These are phyloP conservation scores for Caenorhabditis virilis DNA, from an alignment of 2,888 invertebrate genomes.

Conservation along the genomic window DNA sequence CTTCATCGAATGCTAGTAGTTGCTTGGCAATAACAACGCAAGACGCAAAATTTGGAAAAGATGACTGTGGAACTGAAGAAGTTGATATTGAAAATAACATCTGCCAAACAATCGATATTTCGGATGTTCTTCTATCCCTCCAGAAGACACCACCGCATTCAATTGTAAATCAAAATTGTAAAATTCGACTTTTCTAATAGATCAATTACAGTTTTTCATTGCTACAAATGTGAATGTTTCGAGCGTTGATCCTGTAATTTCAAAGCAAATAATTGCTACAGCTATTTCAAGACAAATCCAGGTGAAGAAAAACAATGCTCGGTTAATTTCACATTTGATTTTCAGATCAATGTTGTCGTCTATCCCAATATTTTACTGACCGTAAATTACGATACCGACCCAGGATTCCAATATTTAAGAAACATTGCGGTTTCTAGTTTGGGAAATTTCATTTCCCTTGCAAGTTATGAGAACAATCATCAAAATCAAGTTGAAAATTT, in stretches of 20 bases:
- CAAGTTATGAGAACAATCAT: slow-evolving; percentile 6
- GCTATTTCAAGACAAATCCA: slow-evolving; percentile 30
- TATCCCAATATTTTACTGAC: not conserved
- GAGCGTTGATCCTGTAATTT: not conserved
- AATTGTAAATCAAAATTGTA: slow-evolving; percentile 8
- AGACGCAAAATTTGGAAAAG: no score
- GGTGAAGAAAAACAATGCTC: slow-evolving; percentile 1
- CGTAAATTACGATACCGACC: no score
- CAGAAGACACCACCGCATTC: slow-evolving; percentile 22
- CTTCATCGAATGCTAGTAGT: no score
- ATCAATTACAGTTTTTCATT: slow-evolving; percentile 17
- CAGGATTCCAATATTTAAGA: slow-evolving; percentile 8
- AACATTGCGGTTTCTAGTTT: slow-evolving; percentile 21
- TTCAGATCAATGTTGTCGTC: not conserved
- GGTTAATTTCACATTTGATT: no score
- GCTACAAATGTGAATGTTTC: slow-evolving; percentile 15
- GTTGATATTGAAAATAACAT: no score
- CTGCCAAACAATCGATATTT: no score
- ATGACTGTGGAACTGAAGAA: no score
- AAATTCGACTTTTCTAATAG: not conserved
- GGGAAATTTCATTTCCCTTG: slow-evolving; percentile 14
- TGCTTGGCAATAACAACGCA: no score
- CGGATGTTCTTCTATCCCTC: no score
- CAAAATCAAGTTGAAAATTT: slow-evolving; percentile 1
- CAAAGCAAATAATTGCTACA: slow-evolving; percentile 19